Evolutionary conservation across 1,140 invertebrate genomes (phyloP).

Genomic region (Drosophila erecta): DNA sequence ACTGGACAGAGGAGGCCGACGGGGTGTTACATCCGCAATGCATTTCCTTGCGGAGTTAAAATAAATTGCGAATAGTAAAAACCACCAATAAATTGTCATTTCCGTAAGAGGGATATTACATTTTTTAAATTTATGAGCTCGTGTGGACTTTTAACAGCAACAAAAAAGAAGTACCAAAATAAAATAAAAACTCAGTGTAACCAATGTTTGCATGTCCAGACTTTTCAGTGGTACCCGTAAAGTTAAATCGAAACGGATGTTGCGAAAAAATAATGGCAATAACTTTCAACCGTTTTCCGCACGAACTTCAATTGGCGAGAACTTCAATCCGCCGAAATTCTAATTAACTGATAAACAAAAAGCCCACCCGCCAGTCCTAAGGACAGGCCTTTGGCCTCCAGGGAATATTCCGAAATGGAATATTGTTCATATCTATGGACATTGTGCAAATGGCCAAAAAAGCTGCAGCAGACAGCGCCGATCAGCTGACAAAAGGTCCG

Average conservation of each 20-base stretch:
- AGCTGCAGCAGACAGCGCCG: constrained; percentile 34
- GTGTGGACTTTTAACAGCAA: constrained; percentile 55
- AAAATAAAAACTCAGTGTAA: constrained; percentile 35
- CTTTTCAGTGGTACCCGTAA: constrained; percentile 30
- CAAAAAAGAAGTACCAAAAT: constrained; percentile 6
- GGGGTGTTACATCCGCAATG: constrained; percentile 79
- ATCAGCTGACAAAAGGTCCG: constrained; percentile 40
- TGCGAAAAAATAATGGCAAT: constrained; percentile 45
- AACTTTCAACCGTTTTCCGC: constrained; percentile 65
- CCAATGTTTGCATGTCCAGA: constrained; percentile 61
- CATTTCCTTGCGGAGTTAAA: constrained; percentile 84
- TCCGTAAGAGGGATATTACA: constrained; percentile 84
- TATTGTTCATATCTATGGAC: constrained; percentile 63
- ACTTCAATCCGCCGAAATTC: constrained; percentile 55
- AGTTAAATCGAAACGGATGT: constrained; percentile 78
- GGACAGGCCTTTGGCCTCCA: not conserved
- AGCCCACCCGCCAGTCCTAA: constrained; percentile 12
- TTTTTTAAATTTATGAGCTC: constrained; percentile 81
- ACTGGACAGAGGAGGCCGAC: not conserved
- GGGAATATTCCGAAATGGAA: constrained; percentile 39
- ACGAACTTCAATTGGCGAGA: constrained; percentile 54
- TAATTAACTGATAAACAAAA: constrained; percentile 80
- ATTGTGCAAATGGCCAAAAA: constrained; percentile 46
- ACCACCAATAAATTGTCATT: constrained; percentile 84
- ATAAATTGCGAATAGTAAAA: constrained; percentile 84